Base-by-base conservation (phyloP, 2,797 vertebrate species). In the Fistularia commersonii region DNA sequence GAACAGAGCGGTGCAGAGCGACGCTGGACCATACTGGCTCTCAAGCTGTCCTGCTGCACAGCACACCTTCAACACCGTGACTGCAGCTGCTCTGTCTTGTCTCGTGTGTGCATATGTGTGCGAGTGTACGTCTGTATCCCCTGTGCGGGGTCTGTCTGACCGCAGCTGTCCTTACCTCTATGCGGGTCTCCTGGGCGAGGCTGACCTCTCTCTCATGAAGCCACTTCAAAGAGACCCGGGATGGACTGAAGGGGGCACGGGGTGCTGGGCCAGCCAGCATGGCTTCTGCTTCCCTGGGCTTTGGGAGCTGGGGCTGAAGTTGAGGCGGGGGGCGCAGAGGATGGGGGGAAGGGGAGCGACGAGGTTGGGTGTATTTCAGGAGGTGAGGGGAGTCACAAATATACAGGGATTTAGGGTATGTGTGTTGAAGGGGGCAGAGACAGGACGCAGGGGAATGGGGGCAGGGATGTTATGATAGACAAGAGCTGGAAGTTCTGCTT, bases 91-190 rank as follows among this genome's bases (percentile, higher is more conserved):
- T 84, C 81, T 81, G 79, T 65, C 72, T 68, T 45, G 60, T 77
- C 66, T 81, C 61, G 51, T 54, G 69, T 72, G 69, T 77, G 76
- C 60, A 59, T 76, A 52, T 74, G 59, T 73, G 64, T 60, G 61
- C 58, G 51, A 70, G 61, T 53, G 48, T 66, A 51, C 54, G 55
- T 59, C 48, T 59, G 48, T 72, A 60, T 73, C 61, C 75, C 64
- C 69, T 60, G 64, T 59, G 57, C 71, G 7, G 64, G 48, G 66
- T 78, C 66, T 77, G 73, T 76, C 63, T 83, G 84, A 83, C 79
- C 81, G 80, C 86, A 88, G 86, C 86, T 88, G 86, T 84, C 84
- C 79, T 69, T 84, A 84, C 79, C 82, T 87, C 79, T 65, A 67
- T 72, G 75, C 41, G 1, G 72, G 80, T 87, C 86, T 88, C 86